Base-by-base conservation (phyloP, 2,888 invertebrate species). In the Abrostola triplasia region DNA sequence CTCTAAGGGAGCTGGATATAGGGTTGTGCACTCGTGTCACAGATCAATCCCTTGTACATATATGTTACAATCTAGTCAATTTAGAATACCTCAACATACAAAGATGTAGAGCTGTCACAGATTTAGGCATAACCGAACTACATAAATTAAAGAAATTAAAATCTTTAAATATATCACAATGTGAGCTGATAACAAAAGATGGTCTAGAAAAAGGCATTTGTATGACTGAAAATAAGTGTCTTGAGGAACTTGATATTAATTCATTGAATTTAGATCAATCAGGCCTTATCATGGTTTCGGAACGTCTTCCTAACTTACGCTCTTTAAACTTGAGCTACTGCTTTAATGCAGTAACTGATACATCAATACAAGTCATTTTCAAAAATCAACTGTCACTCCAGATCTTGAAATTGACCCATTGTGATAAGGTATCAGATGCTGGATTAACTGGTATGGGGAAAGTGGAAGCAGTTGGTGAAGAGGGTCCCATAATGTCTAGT, bases 341-440 rank as follows among this genome's bases (percentile, higher is more conserved):
- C 83, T 96, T 96, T 73, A 96, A 95, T 89, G 96, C 96, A n/a
- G 96, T 97, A 0, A 97, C 97, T 5, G 97, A 97, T 82, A 93
- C 93, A 64, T 96, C 96, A 13, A 92, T 97, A 58, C 96, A 97
- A 90, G 95, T 95, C 48, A 95, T 97, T 73, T 96, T 97, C 67
- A 95, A 96, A 76, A 95, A 96, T 77, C 95, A 97, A 78, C 84
- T 95, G 12, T 88, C 92, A 73, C 89, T 97, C 48, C 92, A 95
- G 47, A 95, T 91, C 35, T 92, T 97, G 50, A 95, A 95, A 64
- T 87, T 97, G 64, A 96, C 96, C 74, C 96, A 96, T 81, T 97
- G 97, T 88, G 95, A 95, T 75, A 95, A 95, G 84, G 95, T 96
- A 40, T 96, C 96, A 9, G 97, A 97, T 89, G 95, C 95, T 38